Base-by-base conservation (phyloP, 2,888 invertebrate species). In the Diaperis boleti region DNA sequence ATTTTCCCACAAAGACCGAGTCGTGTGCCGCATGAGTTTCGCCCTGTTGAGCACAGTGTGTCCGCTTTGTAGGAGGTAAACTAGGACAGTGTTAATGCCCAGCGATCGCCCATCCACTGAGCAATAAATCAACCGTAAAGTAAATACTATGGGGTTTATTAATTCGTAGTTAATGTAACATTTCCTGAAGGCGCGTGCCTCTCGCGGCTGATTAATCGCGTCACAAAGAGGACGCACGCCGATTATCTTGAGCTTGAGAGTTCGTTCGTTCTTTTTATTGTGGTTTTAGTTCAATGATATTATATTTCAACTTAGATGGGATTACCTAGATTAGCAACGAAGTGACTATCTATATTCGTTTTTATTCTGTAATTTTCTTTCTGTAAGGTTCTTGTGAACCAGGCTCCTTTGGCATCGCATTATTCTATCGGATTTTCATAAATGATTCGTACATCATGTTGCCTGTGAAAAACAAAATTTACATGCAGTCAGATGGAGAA, bases 101-200 rank as follows among this genome's bases (percentile, higher is more conserved):
- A 33, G 14, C 44, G 52, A 52, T 52, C 55, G 62, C 39, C 56
- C 52, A 17, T 59, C 13, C 11, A 55, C 37, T 50, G 33, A 52
- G 52, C 39, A 39, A 64, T 67, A 66, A 69, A 66, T 67, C 66
- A 69, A 66, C 62, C 61, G 64, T 64, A 59, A 69, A 65, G 64
- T 56, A 62, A 67, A 64, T 62, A 64, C 17, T 57, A 54, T 39
- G 59, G 66, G 63, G 60, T 57, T 59, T 69, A 68, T 69, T 67
- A 67, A 69, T 67, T 54, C 59, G 57, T 65, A 70, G 69, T 70
- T 70, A 67, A 55, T 57, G 59, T 64, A 70, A 70, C 69, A 66
- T 70, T 69, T 59, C 62, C 63, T 63, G 35, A 14, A 39, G 62
- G 35, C 67, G 65, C 69, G 70, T 68, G 70, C 52, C 68, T 20